Evolutionary conservation across 2,888 invertebrate genomes (phyloP), one percentile per base, ranked within the genome.

Genomic region (Nomada hirtipes): DNA sequence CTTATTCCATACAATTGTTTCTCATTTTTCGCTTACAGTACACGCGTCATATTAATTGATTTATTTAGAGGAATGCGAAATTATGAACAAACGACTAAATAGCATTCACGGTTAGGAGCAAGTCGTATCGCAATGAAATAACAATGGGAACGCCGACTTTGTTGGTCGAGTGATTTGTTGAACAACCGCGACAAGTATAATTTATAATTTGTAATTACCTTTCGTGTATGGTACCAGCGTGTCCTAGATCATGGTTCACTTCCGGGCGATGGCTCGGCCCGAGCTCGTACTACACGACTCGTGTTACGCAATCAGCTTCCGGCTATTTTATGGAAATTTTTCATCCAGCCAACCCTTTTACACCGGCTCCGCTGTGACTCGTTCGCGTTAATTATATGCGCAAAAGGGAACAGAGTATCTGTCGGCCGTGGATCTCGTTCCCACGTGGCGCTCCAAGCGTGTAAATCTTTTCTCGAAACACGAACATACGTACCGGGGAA

Each of bases 301-400:
- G 67, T 57, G 80, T 76, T 76, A 67, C 76, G 76, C 72, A 64
- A 76, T 67, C 76, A 59, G 81, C 71, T 82, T 82, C 82, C 82
- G 82, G 81, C 81, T 82, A 76, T 81, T 76, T 76, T 81, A 76
- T 81, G 82, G 82, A 76, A 81, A 82, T 79, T 76, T 63, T 71
- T 76, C 52, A 68, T 65, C 76, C 47, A 42, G 42, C n/a, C 69
- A 72, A 76, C 76, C 55, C 81, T 61, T 29, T 36, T 26, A 23
- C 36, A n/a, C 29, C 23, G 15, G 18, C 52, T 29, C 36, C 44
- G 44, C 42, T 63, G 47, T 47, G 71, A 64, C 81, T 81, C 76
- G 72, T 80, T 68, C 80, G 76, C 81, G 68, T 68, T 80, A 80
- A 82, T 80, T 82, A 63, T 57, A 79, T 79, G 79, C 79, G 60